Evolutionary conservation across 2,113 vertebrate species (phyloP), one percentile per base, ranked within the genome.

Genomic region (Acinonyx jubatus): DNA sequence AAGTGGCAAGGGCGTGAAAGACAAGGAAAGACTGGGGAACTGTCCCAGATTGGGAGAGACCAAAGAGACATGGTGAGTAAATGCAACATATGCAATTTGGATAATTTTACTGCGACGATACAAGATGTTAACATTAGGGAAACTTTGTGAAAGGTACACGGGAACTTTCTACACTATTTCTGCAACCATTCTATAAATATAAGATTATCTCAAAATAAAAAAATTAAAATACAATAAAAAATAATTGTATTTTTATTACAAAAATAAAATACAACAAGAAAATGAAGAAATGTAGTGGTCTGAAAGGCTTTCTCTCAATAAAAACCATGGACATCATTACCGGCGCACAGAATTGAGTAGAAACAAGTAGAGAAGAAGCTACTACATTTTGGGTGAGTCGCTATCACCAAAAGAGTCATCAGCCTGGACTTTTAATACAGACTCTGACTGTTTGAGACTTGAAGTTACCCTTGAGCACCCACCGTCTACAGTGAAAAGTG

Each of bases 201-300:
- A 48, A 86, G 69, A 68, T 68, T 55, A 91, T 71, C 94, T 92
- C 38, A 79, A 84, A 68, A 84, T 73, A 33, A 76, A 80, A 61
- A 95, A 50, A 36, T 68, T 68, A 15, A 91, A 96, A 73, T 38
- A 45, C 23, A 76, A 52, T 9, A 18, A 52, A 91, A 91, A 93
- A 33, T 68, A 84, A 45, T 45, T 45, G 45, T 45, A 45, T 45
- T 45, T 45, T 45, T 45, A 45, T 45, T 45, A 45, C 45, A 45
- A 95, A 61, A 36, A 63, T 68, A 15, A 91, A 96, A 73, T 45
- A 38, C 23, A 76, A 61, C 6, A 18, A 52, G 88, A 91, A 93
- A 33, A 74, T 15, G 65, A 89, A 91, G 66, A 52, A 66, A 85
- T 2, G 14, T 3, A 66, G 66, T 36, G 16, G 33, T 57, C 45